These are phyloP conservation scores for Lepidonotus clava DNA, from an alignment of 2,888 invertebrate species.

Conservation along the genomic window DNA sequence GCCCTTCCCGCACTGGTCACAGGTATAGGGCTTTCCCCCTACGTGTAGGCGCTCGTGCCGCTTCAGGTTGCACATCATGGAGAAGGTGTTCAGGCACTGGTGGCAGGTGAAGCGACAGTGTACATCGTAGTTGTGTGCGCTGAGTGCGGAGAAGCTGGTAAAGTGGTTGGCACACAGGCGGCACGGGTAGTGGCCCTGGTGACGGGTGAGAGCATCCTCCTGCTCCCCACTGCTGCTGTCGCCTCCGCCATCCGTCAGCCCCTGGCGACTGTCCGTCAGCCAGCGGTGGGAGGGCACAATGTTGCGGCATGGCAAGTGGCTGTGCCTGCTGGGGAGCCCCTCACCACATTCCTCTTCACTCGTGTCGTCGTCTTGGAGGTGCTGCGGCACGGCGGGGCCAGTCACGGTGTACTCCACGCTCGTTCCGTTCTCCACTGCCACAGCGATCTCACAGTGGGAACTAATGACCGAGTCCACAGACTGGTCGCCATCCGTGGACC, in stretches of 20 bases:
- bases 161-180: slow-evolving; percentile 51
- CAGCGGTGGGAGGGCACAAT: background rate
- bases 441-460: background rate
- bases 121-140: slow-evolving; percentile 55
- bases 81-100: slow-evolving; percentile 62
- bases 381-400: background rate
- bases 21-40: slow-evolving; percentile 62
- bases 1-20: slow-evolving; percentile 57
- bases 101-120: slow-evolving; percentile 62
- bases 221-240: background rate
- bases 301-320: background rate
- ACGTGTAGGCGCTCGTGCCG: slow-evolving; percentile 64
- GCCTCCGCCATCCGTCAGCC: background rate
- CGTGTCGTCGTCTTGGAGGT: background rate
- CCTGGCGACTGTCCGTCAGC: background rate
- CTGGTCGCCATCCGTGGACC: background rate
- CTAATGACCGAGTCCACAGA: background rate
- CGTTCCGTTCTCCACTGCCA: slow-evolving; percentile 14
- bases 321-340: background rate
- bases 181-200: slow-evolving; percentile 18
- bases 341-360: background rate
- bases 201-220: background rate
- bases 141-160: slow-evolving; percentile 45
- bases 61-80: slow-evolving; percentile 62
- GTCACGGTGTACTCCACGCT: slow-evolving; percentile 18